Percentiles rank a stretch among this genome's conserved stretches.
phyloP scores from a whole-genome alignment of 30 jellyfish, hydroid and myxozoan species.

The Haliclystus octoradiatus region DNA sequence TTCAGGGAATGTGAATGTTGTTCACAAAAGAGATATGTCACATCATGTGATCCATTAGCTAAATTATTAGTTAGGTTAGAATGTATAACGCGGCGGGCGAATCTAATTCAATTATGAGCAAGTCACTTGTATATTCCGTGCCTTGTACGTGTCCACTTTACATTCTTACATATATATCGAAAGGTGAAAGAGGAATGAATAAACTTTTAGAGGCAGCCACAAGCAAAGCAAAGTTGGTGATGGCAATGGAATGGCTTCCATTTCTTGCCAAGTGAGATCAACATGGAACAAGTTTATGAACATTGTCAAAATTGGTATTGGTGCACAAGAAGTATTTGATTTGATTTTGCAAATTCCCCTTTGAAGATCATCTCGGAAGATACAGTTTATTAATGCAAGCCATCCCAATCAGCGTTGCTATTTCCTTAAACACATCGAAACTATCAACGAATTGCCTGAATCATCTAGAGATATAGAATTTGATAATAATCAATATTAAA shows the following conservation, averaged over 20 bases:
- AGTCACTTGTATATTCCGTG: too few relatives aligned
- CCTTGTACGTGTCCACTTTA: conserved; percentile 22
- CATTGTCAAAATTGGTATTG: conserved; percentile 20
- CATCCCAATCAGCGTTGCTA: conserved; percentile 15
- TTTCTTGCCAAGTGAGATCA: conserved; percentile 3
- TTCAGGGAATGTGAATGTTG: too few relatives aligned
- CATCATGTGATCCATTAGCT: too few relatives aligned
- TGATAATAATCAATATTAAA: too few relatives aligned
- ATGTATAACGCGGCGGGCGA: too few relatives aligned
- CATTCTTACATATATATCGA: conserved; percentile 15
- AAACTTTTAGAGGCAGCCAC: conserved; percentile 11
- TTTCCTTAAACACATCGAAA: too few relatives aligned
- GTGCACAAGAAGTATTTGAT: conserved; percentile 30
- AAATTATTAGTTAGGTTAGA: too few relatives aligned
- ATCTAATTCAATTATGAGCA: too few relatives aligned
- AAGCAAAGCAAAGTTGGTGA: conserved; percentile 3
- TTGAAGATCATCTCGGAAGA: conserved; percentile 16
- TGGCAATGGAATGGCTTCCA: too few relatives aligned
- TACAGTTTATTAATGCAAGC: conserved; percentile 13
- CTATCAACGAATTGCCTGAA: too few relatives aligned
- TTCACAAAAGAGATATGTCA: too few relatives aligned
- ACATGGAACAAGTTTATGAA: conserved; percentile 18
- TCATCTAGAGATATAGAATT: too few relatives aligned
- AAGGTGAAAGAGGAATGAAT: conserved; percentile 32
- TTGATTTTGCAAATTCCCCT: conserved; percentile 13